Base-by-base conservation (phyloP, 2,113 vertebrate species). In the Macquaria australasica region DNA sequence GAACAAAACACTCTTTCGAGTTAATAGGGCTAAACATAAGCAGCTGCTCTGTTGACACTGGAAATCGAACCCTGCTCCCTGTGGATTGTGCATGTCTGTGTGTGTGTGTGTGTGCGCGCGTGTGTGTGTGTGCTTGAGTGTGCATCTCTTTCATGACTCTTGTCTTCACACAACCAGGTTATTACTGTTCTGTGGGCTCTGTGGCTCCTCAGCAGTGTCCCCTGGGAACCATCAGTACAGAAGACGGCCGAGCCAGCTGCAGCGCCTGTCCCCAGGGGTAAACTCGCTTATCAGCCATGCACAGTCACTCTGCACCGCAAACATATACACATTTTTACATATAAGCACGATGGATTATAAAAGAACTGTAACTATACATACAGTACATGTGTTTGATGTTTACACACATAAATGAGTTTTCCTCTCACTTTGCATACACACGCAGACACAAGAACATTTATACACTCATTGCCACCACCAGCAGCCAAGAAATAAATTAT, bases 211-310 rank as follows among this genome's bases (percentile, higher is more conserved):
- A 88, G 73, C 89, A 90, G 51, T 99, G 98, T 89, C 96, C 96
- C 2, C 90, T 93, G 86, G 98, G 97, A 80, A 95, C 96, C 66
- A 94, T 97, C 76, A 98, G 93, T 70, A 87, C 92, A 20, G 91
- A 95, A 2, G 91, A 93, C 11, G 86, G 95, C 72, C 95, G 89
- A 83, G 77, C 76, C 89, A 95, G 85, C 91, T 99, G 97, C 86
- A 94, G 91, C n/a, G 83, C 86, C 37, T 99, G 98, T 90, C 96
- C 96, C 31, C 64, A 93, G 39, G 98, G 98, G 97, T 99, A 95
- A 87, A 77, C 67, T 80, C 12, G 12, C 66, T 82, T 79, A 88
- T 86, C 77, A 80, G 72, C 51, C 45, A 59, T 39, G 80, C 73
- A 77, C 55, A 83, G 37, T 79, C 71, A 66, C 62, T 59, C 39